Evolutionary conservation across 53 echinoderm and acorn worm species (phyloP).

Genomic region (Hippasteria phrygiana): DNA sequence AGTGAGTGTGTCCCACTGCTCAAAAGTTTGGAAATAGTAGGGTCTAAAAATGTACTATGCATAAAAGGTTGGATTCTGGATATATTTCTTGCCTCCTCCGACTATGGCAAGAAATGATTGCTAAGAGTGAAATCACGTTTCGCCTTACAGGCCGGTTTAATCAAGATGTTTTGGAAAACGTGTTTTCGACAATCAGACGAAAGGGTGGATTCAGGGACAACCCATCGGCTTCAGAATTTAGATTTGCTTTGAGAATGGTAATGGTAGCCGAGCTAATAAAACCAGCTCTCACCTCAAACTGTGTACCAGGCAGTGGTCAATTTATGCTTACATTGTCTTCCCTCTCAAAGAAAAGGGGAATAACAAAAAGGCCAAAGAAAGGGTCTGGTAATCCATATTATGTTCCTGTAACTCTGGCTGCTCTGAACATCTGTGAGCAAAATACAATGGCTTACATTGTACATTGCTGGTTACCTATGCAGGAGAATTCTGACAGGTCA

Average conservation of each 20-base stretch:
- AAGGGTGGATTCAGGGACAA: conserved; percentile 70
- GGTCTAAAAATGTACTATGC: conserved; percentile 36
- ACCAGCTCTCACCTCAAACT: conserved; percentile 28
- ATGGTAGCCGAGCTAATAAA: conserved; percentile 63
- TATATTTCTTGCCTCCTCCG: not conserved
- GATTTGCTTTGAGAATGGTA: conserved; percentile 68
- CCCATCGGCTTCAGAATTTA: conserved; percentile 55
- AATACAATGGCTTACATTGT: no score
- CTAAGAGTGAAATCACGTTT: not conserved
- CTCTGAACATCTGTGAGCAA: no score
- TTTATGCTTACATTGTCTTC: not conserved
- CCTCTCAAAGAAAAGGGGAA: conserved; percentile 3
- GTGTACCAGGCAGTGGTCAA: not conserved
- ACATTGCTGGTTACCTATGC: no score
- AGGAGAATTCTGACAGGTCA: no score
- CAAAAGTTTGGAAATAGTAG: conserved; percentile 18
- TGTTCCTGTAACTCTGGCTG: no score
- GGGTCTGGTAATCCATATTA: no score
- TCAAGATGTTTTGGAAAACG: conserved; percentile 32
- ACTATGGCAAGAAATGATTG: conserved; percentile 14
- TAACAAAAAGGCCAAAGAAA: no score
- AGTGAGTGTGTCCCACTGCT: conserved; percentile 7
- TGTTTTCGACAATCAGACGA: conserved; percentile 16
- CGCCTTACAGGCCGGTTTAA: conserved; percentile 23
- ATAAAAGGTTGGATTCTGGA: conserved; percentile 46